Conservation (phyloP, 2,888 invertebrate species). For the Lepidocyrtoides sp. region DNA sequence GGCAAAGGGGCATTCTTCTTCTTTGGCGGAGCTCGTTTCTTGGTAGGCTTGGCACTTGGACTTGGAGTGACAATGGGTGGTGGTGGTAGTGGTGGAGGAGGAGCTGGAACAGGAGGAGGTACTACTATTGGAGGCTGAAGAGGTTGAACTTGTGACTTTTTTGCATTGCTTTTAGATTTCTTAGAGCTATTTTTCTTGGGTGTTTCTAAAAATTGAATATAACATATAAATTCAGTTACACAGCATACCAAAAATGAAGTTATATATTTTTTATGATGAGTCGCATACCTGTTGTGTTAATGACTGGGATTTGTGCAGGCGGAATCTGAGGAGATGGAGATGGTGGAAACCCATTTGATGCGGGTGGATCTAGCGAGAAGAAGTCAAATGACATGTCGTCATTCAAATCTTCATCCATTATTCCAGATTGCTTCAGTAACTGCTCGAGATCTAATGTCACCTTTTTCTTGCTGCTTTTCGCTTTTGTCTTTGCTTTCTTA, state of each 20-base stretch:
- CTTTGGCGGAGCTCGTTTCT: slow-evolving; percentile 78
- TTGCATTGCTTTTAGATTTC: slow-evolving; percentile 77
- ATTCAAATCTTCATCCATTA: slow-evolving; percentile 84
- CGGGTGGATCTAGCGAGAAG: slow-evolving; percentile 65
- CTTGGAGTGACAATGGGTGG: slow-evolving; percentile 13
- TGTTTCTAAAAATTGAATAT: slow-evolving; percentile 58
- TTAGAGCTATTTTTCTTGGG: slow-evolving; percentile 68
- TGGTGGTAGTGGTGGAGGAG: slow-evolving; percentile 11
- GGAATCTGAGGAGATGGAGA: slow-evolving; percentile 64
- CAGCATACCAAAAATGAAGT: too few relatives aligned
- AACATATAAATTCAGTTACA: neutral
- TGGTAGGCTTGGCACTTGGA: slow-evolving; percentile 69
- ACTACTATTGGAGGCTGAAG: slow-evolving; percentile 30
- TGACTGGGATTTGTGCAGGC: slow-evolving; percentile 77
- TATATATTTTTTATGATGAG: too few relatives aligned
- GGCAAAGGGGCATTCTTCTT: slow-evolving; percentile 73
- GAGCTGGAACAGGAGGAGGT: slow-evolving; percentile 23
- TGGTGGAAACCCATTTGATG: slow-evolving; percentile 80
- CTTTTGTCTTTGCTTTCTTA: slow-evolving; percentile 80
- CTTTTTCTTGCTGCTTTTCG: slow-evolving; percentile 82
- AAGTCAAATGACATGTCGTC: slow-evolving; percentile 83
- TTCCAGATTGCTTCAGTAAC: slow-evolving; percentile 85
- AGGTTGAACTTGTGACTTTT: slow-evolving; percentile 58
- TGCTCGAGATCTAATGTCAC: slow-evolving; percentile 84
- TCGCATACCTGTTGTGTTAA: slow-evolving; percentile 78